Percentiles rank a stretch among this genome's conserved stretches.
Evolutionary conservation across 2,888 invertebrate genomes (phyloP).

Genomic region (Diarsia dahlii): DNA sequence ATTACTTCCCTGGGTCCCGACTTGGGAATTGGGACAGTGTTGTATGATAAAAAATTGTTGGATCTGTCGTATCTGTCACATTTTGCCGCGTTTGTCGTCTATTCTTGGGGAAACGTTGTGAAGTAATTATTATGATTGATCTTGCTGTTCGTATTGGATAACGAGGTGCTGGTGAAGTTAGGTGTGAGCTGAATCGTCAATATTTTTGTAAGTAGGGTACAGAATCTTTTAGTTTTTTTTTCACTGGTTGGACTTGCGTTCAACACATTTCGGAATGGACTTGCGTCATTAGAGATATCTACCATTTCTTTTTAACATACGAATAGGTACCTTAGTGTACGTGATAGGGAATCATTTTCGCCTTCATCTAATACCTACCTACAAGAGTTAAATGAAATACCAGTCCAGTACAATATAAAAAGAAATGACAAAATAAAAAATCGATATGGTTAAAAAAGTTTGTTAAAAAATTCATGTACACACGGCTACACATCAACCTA

Average conservation of each 20-base stretch:
- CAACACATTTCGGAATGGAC: not conserved
- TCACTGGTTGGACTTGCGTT: not conserved
- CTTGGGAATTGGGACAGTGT: slow-evolving; percentile 80
- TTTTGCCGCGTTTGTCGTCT: slow-evolving; percentile 44
- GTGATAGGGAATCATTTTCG: too few relatives aligned
- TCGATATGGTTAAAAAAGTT: too few relatives aligned
- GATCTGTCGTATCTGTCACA: slow-evolving; percentile 54
- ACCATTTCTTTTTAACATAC: too few relatives aligned
- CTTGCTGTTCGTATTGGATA: slow-evolving; percentile 59
- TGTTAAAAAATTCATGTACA: too few relatives aligned
- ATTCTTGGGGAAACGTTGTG: slow-evolving; percentile 64
- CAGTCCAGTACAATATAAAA: too few relatives aligned
- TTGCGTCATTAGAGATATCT: too few relatives aligned
- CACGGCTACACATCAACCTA: too few relatives aligned
- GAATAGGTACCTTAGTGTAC: too few relatives aligned
- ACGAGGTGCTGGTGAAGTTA: slow-evolving; percentile 21
- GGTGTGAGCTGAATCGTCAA: slow-evolving; percentile 50
- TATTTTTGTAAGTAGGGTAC: slow-evolving; percentile 11
- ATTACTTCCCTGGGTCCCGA: slow-evolving; percentile 79
- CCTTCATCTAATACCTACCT: too few relatives aligned
- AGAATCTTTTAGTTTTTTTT: not conserved
- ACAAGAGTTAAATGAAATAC: too few relatives aligned
- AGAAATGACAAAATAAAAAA: too few relatives aligned
- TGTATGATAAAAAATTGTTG: slow-evolving; percentile 81
- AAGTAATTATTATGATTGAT: slow-evolving; percentile 83